Base-by-base conservation (phyloP, 2,113 vertebrate genomes). In the Antigone vipio region DNA sequence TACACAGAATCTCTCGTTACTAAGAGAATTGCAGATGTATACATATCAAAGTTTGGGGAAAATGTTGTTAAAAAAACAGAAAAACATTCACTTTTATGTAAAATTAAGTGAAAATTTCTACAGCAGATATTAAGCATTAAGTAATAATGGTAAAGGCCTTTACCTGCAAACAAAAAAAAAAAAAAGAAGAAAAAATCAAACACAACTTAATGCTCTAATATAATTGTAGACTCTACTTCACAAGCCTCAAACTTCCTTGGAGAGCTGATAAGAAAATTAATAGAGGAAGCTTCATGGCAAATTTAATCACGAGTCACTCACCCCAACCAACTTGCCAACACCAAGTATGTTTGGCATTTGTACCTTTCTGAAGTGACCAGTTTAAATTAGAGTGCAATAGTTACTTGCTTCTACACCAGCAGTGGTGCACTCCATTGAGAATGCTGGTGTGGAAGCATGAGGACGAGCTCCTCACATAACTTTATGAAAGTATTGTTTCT, bases 391-490 rank as follows among this genome's bases (percentile, higher is more conserved):
- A 74, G 14, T 1, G 0, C 35, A 66, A 42, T 1, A 55, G 18
- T 60, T 34, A 59, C 29, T 27, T 35, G 38, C 34, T 71, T 59
- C 29, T 38, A 22, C 47, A 44, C 27, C 35, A 50, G 38, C 60
- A 59, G 29, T 26, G 30, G 52, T 26, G 35, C 23, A 27, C 50
- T 49, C 63, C 2, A 1, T 9, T 53, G 38, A 88, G 38, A 55
- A 78, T 0, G 0, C 38, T 29, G 45, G 69, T 35, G 40, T 26
- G 35, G 52, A 71, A 59, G 24, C 0, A 5, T 7, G 19, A 83
- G 53, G 45, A 67, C 0, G 5, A 82, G 40, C 40, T 82, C 27
- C 53, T 83, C 24, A 29, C 19, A 16, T 50, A 49, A 35, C 29
- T 60, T 66, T 13, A 64, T 38, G 6, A 26, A 56, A 40, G 24